phyloP scores from a whole-genome alignment of 92 coral and sea anemone genomes.

The Scolanthus callimorphus region DNA sequence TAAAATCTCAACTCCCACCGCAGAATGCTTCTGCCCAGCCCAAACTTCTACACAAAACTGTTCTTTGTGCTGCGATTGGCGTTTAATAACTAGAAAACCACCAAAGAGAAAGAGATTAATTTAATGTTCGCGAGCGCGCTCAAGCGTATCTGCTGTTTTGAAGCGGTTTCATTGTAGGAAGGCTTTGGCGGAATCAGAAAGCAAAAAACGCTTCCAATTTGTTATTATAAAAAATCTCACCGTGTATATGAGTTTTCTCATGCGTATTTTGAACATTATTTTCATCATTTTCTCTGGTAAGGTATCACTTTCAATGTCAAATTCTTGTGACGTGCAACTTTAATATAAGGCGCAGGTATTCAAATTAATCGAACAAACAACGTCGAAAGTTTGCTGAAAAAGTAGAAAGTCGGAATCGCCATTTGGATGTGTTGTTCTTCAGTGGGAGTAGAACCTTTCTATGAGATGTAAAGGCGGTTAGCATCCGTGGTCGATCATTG shows the following conservation, averaged over 20 bases:
- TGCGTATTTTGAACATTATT: neutral
- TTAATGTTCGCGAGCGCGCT: neutral
- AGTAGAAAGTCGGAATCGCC: conserved; percentile 5
- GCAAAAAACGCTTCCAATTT: neutral
- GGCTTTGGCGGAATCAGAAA: neutral
- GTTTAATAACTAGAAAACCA: neutral
- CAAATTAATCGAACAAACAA: conserved; percentile 77
- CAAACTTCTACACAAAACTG: too few relatives aligned
- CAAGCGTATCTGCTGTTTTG: neutral
- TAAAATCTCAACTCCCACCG: neutral
- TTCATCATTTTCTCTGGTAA: conserved; percentile 6
- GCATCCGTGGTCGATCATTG: neutral
- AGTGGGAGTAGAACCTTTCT: neutral
- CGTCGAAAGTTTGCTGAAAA: conserved; percentile 19
- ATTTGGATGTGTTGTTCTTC: neutral
- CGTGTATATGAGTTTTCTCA: too few relatives aligned
- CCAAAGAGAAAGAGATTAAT: neutral
- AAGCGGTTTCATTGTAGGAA: neutral
- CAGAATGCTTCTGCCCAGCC: neutral
- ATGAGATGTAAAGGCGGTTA: neutral
- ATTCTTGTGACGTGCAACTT: conserved; percentile 55
- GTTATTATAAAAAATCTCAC: too few relatives aligned
- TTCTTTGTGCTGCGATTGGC: neutral
- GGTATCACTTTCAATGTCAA: conserved; percentile 69
- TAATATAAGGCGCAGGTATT: conserved; percentile 68